Percentiles rank a stretch among this genome's conserved stretches.
phyloP scores from a whole-genome alignment of 2,113 vertebrate genomes.

The Podarcis cretensis region DNA sequence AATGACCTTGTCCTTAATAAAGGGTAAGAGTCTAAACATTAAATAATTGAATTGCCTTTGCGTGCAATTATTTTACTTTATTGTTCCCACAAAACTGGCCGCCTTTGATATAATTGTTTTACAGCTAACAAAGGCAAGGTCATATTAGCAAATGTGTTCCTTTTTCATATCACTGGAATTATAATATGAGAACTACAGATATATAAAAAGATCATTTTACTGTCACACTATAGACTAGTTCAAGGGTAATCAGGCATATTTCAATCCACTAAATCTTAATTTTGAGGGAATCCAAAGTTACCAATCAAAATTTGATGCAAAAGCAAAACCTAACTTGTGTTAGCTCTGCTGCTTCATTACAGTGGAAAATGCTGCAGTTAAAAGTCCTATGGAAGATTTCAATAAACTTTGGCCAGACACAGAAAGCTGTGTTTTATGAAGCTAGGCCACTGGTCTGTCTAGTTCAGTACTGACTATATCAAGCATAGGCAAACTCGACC shows the following conservation, averaged over 20 bases:
- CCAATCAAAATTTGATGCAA: conserved; percentile 14
- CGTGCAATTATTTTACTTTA: not conserved
- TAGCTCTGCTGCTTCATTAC: not conserved
- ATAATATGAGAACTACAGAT: conserved; percentile 24
- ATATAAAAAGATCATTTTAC: conserved; percentile 25
- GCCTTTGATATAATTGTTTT: conserved; percentile 11
- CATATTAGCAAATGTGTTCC: conserved; percentile 24
- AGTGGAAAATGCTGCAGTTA: not conserved
- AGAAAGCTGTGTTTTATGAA: not conserved
- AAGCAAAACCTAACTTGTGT: not conserved
- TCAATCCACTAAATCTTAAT: conserved; percentile 33
- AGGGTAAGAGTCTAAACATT: not conserved
- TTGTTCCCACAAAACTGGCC: conserved; percentile 11
- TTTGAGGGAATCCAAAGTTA: conserved; percentile 10
- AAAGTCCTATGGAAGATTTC: not conserved
- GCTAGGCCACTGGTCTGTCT: no score
- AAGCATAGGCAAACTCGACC: no score
- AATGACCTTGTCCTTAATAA: conserved; percentile 16
- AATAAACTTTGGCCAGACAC: not conserved
- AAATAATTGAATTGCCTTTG: not conserved
- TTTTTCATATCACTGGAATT: conserved; percentile 27
- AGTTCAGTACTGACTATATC: no score
- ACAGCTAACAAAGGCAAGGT: not conserved
- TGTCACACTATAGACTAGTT: conserved; percentile 27
- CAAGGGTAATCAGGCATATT: conserved; percentile 48